These are phyloP conservation scores for Gasteruption jaculator DNA, from an alignment of 2,888 invertebrate species.

Conservation along the genomic window DNA sequence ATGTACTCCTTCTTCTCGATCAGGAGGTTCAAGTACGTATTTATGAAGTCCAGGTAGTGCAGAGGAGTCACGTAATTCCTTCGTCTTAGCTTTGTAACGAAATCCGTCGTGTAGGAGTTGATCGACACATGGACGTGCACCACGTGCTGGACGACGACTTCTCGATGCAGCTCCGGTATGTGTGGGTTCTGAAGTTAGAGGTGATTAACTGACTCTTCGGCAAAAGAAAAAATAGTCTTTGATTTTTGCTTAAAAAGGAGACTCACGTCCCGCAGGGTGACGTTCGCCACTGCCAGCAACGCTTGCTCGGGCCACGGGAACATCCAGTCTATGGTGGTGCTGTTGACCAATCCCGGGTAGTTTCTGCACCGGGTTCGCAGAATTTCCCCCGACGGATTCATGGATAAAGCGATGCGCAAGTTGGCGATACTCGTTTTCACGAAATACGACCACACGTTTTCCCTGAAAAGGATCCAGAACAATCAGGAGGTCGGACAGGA, in stretches of 20 bases:
- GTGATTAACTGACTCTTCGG: not conserved
- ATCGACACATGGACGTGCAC: slow-evolving; percentile 81
- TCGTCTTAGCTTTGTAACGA: slow-evolving; percentile 68
- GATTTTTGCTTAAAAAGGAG: not conserved
- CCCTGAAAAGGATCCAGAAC: slow-evolving; percentile 57
- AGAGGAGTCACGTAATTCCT: slow-evolving; percentile 89
- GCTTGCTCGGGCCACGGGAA: slow-evolving; percentile 93
- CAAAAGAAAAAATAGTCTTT: slow-evolving; percentile 7
- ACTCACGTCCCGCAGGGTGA: slow-evolving; percentile 74
- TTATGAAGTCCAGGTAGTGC: slow-evolving; percentile 84
- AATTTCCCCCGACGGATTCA: slow-evolving; percentile 83
- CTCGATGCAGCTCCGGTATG: slow-evolving; percentile 65
- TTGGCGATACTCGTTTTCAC: slow-evolving; percentile 73
- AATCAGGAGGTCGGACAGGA: slow-evolving; percentile 17
- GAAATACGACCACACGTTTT: slow-evolving; percentile 83
- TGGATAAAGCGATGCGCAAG: slow-evolving; percentile 83
- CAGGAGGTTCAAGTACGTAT: slow-evolving; percentile 71
- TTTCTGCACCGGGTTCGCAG: slow-evolving; percentile 80
- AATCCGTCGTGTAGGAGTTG: slow-evolving; percentile 68
- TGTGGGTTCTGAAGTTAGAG: slow-evolving; percentile 55
- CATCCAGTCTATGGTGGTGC: slow-evolving; percentile 91
- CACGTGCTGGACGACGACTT: slow-evolving; percentile 74
- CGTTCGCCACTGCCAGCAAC: slow-evolving; percentile 79
- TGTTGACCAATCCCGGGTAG: slow-evolving; percentile 89
- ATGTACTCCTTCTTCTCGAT: slow-evolving; percentile 63